Evolutionary conservation across 2,797 vertebrate genomes (phyloP).

Genomic region (Ceyx erithaca): DNA sequence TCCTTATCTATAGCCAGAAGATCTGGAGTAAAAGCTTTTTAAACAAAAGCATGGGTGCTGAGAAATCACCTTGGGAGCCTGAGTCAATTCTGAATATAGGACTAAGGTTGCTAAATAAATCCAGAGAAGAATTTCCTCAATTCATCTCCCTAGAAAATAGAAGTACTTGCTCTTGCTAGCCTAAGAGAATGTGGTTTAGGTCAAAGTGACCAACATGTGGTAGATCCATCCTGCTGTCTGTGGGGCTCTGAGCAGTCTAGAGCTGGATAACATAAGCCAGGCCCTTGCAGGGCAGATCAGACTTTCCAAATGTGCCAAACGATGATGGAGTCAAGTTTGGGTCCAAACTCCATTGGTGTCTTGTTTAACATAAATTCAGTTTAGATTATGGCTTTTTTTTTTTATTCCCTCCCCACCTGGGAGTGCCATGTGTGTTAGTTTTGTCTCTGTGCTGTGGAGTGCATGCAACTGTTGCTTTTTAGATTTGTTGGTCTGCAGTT

Average conservation of each 20-base stretch:
- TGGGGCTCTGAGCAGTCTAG: not conserved
- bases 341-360: not conserved
- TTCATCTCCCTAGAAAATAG: not conserved
- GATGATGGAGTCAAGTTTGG: not conserved
- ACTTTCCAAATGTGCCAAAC: not conserved
- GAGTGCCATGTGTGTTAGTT: not conserved
- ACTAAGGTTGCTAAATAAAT: not conserved
- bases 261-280: not conserved
- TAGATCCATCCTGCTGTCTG: not conserved
- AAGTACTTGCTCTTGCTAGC: not conserved
- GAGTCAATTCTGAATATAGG: not conserved
- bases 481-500: constrained; percentile 42
- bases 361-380: not conserved
- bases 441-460: not conserved
- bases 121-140: not conserved
- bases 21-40: not conserved
- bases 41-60: not conserved
- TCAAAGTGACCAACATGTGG: not conserved
- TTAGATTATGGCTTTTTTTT: not conserved
- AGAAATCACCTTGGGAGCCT: not conserved
- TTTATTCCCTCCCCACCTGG: not conserved
- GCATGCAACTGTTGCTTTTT: constrained; percentile 12
- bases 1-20: not conserved
- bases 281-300: not conserved
- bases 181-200: not conserved